Evolutionary conservation across 2,113 vertebrate genomes (phyloP).

Genomic region (Pontoporia blainvillei): DNA sequence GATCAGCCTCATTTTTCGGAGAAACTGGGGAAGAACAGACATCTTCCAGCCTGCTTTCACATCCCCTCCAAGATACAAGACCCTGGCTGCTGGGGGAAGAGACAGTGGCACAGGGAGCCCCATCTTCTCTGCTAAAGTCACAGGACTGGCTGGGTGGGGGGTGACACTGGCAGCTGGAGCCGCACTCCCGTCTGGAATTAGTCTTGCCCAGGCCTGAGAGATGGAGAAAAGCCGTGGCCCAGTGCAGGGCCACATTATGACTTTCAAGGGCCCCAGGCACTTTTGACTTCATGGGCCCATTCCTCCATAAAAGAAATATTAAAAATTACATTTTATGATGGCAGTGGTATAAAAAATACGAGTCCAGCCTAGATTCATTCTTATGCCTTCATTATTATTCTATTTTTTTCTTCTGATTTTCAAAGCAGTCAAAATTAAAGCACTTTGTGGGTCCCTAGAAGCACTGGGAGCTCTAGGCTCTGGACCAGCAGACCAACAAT

Average conservation of each 20-base stretch:
- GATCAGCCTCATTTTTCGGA: not conserved
- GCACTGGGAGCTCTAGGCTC: accelerated
- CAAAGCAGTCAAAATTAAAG: not conserved
- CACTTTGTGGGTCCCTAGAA: not conserved
- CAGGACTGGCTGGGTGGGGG: accelerated
- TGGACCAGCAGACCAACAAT: not conserved
- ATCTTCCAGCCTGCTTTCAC: not conserved
- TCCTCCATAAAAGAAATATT: not conserved
- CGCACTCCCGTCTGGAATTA: not conserved
- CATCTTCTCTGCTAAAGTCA: not conserved
- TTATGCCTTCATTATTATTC: not conserved
- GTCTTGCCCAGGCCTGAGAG: not conserved
- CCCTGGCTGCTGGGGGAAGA: not conserved
- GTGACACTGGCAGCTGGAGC: accelerated
- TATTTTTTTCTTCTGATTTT: not conserved
- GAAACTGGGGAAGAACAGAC: not conserved
- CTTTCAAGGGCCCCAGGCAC: not conserved
- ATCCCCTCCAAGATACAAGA: not conserved
- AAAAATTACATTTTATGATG: not conserved
- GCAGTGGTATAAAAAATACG: not conserved
- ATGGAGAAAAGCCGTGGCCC: not conserved
- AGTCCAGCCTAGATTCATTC: not conserved
- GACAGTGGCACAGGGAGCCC: not conserved
- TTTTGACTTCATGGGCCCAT: not conserved
- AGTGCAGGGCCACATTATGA: no score